Conservation (phyloP, 1,140 invertebrate species). For the Oppia nitens region DNA sequence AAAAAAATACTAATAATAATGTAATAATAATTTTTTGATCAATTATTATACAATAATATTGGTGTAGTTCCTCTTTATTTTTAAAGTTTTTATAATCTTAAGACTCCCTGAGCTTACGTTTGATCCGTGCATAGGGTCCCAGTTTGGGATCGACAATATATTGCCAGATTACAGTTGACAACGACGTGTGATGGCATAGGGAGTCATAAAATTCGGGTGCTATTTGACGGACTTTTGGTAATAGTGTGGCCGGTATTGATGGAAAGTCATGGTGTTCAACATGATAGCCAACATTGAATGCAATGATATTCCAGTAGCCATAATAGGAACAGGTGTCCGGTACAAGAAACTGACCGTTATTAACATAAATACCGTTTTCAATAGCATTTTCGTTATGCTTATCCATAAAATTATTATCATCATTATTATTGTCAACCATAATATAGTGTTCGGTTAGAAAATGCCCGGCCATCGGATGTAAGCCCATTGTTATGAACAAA, state of each 20-base stretch:
- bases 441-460: conserved; percentile 95
- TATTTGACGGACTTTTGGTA: conserved; percentile 52
- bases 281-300: conserved; percentile 85
- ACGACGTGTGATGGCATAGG: conserved; percentile 81
- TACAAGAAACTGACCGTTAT: conserved; percentile 18
- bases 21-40: too few species aligned
- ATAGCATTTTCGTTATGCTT: neutral
- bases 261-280: conserved; percentile 96
- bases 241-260: conserved; percentile 73
- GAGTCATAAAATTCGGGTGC: conserved; percentile 75
- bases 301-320: conserved; percentile 84
- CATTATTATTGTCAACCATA: conserved; percentile 64
- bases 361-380: neutral
- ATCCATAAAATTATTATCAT: neutral
- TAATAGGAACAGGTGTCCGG: conserved; percentile 97
- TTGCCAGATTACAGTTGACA: conserved; percentile 79
- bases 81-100: too few species aligned
- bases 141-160: conserved; percentile 91
- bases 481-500: conserved; percentile 86
- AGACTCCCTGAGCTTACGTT: too few species aligned
- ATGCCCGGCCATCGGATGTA: conserved; percentile 94
- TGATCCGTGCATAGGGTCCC: conserved; percentile 86
- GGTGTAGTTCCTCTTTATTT: too few species aligned
- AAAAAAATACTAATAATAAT: too few species aligned
- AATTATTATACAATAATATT: too few species aligned